Percentiles rank a stretch among this genome's conserved stretches.
Evolutionary conservation across 1,140 invertebrate genomes (phyloP).

Genomic region (Ostrea edulis): DNA sequence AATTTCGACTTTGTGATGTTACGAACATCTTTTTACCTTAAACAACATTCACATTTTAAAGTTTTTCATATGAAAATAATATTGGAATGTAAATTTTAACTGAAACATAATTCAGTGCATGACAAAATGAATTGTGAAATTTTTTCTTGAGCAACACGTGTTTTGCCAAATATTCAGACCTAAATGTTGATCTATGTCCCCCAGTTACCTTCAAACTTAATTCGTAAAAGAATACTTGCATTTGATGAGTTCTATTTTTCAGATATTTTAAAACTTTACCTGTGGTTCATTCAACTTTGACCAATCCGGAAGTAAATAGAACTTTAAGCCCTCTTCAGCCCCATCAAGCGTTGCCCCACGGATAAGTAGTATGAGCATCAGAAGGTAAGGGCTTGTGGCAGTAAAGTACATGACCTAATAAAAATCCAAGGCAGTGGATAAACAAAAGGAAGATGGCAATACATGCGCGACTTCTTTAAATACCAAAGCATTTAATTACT

Average conservation of each 20-base stretch:
- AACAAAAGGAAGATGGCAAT: not conserved
- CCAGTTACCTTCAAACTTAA: too few relatives aligned
- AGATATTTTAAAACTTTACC: slow-evolving; percentile 58
- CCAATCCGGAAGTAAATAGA: slow-evolving; percentile 93
- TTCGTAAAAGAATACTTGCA: too few relatives aligned
- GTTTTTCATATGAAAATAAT: not conserved
- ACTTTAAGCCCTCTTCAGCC: slow-evolving; percentile 81
- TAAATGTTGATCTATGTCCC: too few relatives aligned
- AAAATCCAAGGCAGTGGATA: slow-evolving; percentile 48
- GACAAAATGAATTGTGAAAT: too few relatives aligned
- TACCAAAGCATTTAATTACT: not conserved
- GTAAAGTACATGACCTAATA: slow-evolving; percentile 79
- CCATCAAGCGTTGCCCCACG: slow-evolving; percentile 80
- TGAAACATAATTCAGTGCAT: too few relatives aligned
- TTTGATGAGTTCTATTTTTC: not conserved
- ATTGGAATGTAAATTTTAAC: too few relatives aligned
- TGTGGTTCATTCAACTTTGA: slow-evolving; percentile 75
- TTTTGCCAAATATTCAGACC: too few relatives aligned
- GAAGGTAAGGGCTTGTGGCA: slow-evolving; percentile 80
- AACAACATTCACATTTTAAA: not conserved
- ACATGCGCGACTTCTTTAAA: not conserved
- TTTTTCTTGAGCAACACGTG: too few relatives aligned
- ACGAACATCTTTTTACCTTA: too few relatives aligned
- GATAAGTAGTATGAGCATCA: slow-evolving; percentile 80
- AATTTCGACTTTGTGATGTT: too few relatives aligned